phyloP scores from a whole-genome alignment of 2,888 invertebrate genomes.

The Ceriagrion tenellum region DNA sequence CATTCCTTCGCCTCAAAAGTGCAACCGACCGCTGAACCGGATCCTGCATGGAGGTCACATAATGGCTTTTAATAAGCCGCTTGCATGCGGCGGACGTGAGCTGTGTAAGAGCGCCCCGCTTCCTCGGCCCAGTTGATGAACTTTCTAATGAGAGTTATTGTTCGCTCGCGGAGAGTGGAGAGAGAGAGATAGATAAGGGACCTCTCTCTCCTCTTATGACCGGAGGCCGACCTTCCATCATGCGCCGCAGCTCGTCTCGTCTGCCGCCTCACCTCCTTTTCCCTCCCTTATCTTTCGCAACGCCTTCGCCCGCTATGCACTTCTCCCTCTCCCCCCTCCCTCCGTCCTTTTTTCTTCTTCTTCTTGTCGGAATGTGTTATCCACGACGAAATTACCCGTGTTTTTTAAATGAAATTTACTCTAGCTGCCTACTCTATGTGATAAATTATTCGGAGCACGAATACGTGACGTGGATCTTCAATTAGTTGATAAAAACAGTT shows the following conservation, averaged over 20 bases:
- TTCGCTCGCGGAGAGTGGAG: not conserved
- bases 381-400: too few relatives aligned
- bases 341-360: not conserved
- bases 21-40: not conserved
- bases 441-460: too few relatives aligned
- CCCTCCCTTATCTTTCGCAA: not conserved
- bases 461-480: too few relatives aligned
- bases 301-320: not conserved
- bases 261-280: not conserved
- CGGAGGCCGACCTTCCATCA: not conserved
- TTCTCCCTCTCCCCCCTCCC: not conserved
- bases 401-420: too few relatives aligned
- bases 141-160: constrained; percentile 37
- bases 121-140: constrained; percentile 4
- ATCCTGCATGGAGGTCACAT: not conserved
- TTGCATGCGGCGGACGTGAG: not conserved
- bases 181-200: not conserved
- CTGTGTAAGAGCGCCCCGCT: not conserved
- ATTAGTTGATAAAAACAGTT: too few relatives aligned
- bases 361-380: too few relatives aligned
- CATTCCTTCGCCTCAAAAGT: not conserved
- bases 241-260: not conserved
- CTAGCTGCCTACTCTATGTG: too few relatives aligned
- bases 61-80: not conserved
- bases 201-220: not conserved